Evolutionary conservation across 2,888 invertebrate genomes (phyloP), one percentile per base, ranked within the genome.

Genomic region (Notodonta dromedarius): DNA sequence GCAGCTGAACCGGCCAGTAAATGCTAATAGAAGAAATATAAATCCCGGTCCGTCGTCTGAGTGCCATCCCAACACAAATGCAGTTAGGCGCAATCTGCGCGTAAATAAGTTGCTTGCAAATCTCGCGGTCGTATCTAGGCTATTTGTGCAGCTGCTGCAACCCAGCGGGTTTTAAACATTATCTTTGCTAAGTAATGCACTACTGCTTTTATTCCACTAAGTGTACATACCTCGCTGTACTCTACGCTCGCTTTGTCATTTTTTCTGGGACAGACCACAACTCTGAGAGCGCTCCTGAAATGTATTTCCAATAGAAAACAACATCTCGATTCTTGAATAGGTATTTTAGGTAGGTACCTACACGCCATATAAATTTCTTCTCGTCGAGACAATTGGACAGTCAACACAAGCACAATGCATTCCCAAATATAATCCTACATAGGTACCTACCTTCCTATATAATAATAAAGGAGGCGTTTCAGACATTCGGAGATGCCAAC

Each of bases 41-140:
- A 69, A 66, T 59, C 66, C 62, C 67, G 67, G 59, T 66, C 13
- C n/a, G n/a, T 9, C 57, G 61, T 62, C 66, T 54, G 63, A 61
- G 69, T 69, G 71, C 77, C 80, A 80, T 73, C 71, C 73, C 69
- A 62, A 70, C 67, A 50, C 59, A 85, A 88, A 88, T 85, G 82
- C 77, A 82, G 79, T 90, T 89, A 88, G 83, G 64, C 65, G 88
- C 89, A 89, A 90, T 90, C 86, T 86, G 57, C 76, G 62, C 68
- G 70, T 80, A 84, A 88, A 85, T 86, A 74, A 81, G 78, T 75
- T 74, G 68, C 63, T 61, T 44, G 79, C 70, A 80, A 85, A 87
- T 85, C 81, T 82, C 75, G 80, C 84, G 77, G 67, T 60, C 62
- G 62, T 65, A 82, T 74, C 81, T 72, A 69, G 66, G 78, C 79